These are phyloP conservation scores for Seriola rivoliana DNA, from an alignment of 2,113 vertebrate genomes.

Conservation along the genomic window DNA sequence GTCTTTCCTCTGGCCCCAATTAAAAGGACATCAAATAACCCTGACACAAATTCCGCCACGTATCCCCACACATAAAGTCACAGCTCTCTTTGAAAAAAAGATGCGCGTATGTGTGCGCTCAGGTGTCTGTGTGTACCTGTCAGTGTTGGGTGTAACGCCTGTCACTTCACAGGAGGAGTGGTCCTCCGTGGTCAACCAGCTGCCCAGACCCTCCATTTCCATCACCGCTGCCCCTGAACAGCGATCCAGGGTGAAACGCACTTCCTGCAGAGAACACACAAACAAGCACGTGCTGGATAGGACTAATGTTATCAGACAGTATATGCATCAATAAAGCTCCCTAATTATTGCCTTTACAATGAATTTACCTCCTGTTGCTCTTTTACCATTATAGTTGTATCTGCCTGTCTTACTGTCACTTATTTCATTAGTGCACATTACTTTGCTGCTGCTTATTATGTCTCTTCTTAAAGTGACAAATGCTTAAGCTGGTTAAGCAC, in stretches of 20 bases:
- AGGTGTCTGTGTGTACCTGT: conserved; percentile 79
- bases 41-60: neutral
- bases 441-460: neutral
- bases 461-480: neutral
- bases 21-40: neutral
- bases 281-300: neutral
- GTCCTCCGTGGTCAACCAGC: conserved; percentile 87
- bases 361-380: conserved; percentile 6
- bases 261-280: conserved; percentile 77
- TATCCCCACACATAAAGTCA: neutral
- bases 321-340: neutral
- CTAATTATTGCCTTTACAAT: neutral
- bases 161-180: conserved; percentile 87
- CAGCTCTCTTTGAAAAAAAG: neutral
- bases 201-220: conserved; percentile 88
- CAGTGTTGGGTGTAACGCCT: conserved; percentile 83
- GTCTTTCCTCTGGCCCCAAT: too few species aligned
- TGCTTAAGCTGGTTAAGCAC: neutral
- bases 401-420: conserved; percentile 12
- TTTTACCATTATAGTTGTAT: neutral
- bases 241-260: conserved; percentile 88
- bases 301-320: neutral
- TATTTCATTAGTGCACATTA: conserved; percentile 19
- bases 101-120: neutral
- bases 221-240: conserved; percentile 84